phyloP scores from a whole-genome alignment of 2,797 vertebrate genomes.

The Setipinna tenuifilis region DNA sequence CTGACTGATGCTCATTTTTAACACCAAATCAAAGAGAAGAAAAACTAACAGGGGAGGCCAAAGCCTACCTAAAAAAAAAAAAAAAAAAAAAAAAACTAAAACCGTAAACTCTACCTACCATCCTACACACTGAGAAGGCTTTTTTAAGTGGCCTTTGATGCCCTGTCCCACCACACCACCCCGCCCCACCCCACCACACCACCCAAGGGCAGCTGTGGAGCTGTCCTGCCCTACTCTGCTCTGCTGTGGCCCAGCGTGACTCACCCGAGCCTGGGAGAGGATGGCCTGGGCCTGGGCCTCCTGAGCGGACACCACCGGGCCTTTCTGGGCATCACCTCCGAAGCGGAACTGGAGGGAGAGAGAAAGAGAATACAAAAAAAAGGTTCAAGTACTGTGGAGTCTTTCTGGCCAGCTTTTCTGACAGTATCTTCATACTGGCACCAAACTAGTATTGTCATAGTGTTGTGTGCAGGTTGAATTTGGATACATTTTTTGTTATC shows the following conservation, averaged over 20 bases:
- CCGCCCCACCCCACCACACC: slow-evolving; percentile 3
- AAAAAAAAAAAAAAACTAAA: background rate
- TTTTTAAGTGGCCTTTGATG: background rate
- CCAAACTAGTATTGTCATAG: no score
- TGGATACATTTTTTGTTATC: no score
- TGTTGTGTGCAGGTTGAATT: no score
- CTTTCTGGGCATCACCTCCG: slow-evolving; percentile 92
- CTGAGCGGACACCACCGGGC: slow-evolving; percentile 90
- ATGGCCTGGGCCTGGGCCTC: slow-evolving; percentile 99
- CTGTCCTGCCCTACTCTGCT: background rate
- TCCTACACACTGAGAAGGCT: slow-evolving; percentile 10
- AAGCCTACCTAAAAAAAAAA: slow-evolving; percentile 9
- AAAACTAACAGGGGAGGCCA: slow-evolving; percentile 46
- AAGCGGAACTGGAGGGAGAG: slow-evolving; percentile 87
- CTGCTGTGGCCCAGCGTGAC: slow-evolving; percentile 54
- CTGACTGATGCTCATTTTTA: slow-evolving; percentile 63
- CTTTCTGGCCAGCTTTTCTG: background rate
- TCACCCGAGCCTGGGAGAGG: slow-evolving; percentile 96
- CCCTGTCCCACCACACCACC: slow-evolving; percentile 31
- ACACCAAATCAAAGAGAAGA: slow-evolving; percentile 33
- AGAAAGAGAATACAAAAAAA: background rate
- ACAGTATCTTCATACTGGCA: no score
- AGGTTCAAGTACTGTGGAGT: background rate
- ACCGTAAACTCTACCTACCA: background rate
- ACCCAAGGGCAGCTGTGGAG: slow-evolving; percentile 30